These are phyloP conservation scores for Babylonia areolata DNA, from an alignment of 1,140 invertebrate genomes.

Conservation along the genomic window DNA sequence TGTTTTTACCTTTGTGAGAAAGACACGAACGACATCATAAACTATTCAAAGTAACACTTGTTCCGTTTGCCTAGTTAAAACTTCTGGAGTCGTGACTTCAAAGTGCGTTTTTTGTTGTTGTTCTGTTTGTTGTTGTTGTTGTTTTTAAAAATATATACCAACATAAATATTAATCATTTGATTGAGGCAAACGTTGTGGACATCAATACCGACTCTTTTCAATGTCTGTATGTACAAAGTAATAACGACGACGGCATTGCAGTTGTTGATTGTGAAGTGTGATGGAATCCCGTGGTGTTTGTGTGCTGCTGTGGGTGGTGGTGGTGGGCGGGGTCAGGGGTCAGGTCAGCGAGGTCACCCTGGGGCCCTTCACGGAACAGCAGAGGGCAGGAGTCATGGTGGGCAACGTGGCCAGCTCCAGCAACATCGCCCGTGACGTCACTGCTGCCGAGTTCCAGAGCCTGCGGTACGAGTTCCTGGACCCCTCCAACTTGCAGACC, in stretches of 20 bases:
- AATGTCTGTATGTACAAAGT: too few relatives aligned
- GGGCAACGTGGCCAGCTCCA: conserved; percentile 48
- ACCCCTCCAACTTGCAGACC: conserved; percentile 41
- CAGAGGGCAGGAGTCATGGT: conserved; percentile 42
- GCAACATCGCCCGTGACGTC: conserved; percentile 35
- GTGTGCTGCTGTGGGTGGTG: background rate
- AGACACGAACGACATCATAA: too few relatives aligned
- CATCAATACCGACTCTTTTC: conserved; percentile 68
- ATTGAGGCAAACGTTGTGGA: conserved; percentile 76
- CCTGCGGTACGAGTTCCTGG: conserved; percentile 35
- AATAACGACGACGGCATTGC: too few relatives aligned
- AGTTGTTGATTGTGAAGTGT: too few relatives aligned
- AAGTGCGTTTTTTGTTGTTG: background rate
- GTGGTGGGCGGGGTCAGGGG: background rate
- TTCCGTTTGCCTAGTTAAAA: too few relatives aligned
- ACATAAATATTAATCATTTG: conserved; percentile 85
- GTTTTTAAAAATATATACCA: conserved; percentile 79
- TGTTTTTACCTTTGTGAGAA: too few relatives aligned
- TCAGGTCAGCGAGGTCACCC: conserved; percentile 21
- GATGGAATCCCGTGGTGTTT: conserved; percentile 78
- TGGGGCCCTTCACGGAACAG: conserved; percentile 47
- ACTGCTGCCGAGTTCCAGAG: conserved; percentile 52
- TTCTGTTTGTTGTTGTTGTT: too few relatives aligned
- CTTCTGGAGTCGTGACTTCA: too few relatives aligned
- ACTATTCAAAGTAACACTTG: too few relatives aligned